Evolutionary conservation across 2,797 vertebrate genomes (phyloP).

Genomic region (Alectoris magna): DNA sequence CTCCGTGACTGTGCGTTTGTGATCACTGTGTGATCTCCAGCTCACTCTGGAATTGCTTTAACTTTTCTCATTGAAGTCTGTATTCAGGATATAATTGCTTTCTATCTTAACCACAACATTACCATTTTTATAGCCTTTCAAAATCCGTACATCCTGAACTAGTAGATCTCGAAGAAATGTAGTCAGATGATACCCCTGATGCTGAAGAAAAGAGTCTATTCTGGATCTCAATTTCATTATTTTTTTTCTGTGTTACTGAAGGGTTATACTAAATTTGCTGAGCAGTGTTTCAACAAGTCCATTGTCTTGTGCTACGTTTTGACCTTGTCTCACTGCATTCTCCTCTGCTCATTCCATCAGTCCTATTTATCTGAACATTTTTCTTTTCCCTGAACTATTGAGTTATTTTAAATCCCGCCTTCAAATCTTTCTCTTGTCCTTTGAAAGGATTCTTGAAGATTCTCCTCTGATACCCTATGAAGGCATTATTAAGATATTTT

Average conservation of each 20-base stretch:
- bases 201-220: background rate
- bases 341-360: background rate
- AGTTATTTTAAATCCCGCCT: background rate
- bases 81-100: slow-evolving; percentile 12
- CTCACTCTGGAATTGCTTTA: background rate
- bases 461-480: background rate
- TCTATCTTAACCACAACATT: background rate
- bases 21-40: background rate
- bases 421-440: background rate
- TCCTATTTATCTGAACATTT: slow-evolving; percentile 8
- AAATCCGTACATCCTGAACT: background rate
- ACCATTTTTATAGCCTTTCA: slow-evolving; percentile 6
- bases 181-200: background rate
- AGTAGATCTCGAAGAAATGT: background rate
- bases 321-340: slow-evolving; percentile 2
- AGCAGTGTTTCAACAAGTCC: slow-evolving; percentile 3
- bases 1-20: background rate
- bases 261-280: slow-evolving; percentile 26
- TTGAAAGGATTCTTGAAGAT: background rate
- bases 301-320: background rate
- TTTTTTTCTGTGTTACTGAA: background rate
- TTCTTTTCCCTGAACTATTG: background rate
- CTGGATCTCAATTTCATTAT: background rate
- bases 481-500: background rate
- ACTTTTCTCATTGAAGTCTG: background rate